phyloP scores from a whole-genome alignment of 2,888 invertebrate species.

The Cordilura impudica region DNA sequence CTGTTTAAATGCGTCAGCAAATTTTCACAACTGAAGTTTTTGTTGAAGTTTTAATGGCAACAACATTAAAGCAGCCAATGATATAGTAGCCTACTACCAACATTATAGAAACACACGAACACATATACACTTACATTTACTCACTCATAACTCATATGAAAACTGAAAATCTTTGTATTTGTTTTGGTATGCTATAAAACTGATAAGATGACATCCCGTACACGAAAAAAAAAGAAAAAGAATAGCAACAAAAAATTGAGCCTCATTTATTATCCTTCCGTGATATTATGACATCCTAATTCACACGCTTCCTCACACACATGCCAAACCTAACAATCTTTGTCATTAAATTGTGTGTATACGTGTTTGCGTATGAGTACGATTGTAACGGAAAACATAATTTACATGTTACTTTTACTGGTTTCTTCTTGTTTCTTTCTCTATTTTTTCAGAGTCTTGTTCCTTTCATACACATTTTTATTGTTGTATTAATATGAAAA shows the following conservation, averaged over 20 bases:
- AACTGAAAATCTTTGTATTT: constrained; percentile 26
- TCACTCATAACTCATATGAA: constrained; percentile 26
- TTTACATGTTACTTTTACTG: constrained; percentile 48
- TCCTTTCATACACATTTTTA: constrained; percentile 13
- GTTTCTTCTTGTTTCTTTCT: constrained; percentile 6
- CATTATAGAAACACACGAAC: constrained; percentile 5
- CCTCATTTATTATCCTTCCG: constrained; percentile 62
- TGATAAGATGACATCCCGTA: constrained; percentile 45
- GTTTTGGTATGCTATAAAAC: constrained; percentile 42
- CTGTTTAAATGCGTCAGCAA: constrained; percentile 61
- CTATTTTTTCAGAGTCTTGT: not conserved
- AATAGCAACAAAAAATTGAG: constrained; percentile 34
- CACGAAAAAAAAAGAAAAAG: constrained; percentile 21
- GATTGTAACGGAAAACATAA: constrained; percentile 25
- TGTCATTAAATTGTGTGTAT: not conserved
- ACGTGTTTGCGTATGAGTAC: not conserved
- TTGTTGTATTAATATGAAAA: constrained; percentile 56
- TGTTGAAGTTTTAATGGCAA: constrained; percentile 62
- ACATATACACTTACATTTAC: not conserved
- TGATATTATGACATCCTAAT: constrained; percentile 51
- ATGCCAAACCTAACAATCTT: not conserved
- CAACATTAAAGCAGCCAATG: constrained; percentile 57
- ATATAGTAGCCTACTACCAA: constrained; percentile 42
- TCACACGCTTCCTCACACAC: not conserved
- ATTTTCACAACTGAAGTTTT: constrained; percentile 58